Evolutionary conservation across 2,113 vertebrate species (phyloP), one percentile per base, ranked within the genome.

Genomic region (Toxostoma redivivum): DNA sequence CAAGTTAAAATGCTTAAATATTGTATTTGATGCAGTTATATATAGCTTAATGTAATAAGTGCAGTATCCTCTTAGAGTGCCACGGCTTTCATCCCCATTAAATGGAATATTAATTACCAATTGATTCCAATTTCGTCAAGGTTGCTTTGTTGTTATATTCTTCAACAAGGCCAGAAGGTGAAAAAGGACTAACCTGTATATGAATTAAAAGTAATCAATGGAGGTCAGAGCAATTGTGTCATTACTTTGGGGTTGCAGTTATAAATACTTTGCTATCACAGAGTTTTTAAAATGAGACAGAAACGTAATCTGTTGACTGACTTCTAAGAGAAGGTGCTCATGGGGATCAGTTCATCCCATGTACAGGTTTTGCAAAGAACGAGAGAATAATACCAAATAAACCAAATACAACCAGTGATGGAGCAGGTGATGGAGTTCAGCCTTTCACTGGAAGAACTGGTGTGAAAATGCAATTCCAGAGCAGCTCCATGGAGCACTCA

Each of bases 21-120:
- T 97, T 98, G 97, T 94, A 97, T 97, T 95, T 97, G 97, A 96
- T 37, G 84, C 95, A 88, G 94, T 94, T 95, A 95, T 96, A 95
- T 96, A 90, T 97, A 96, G 95, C 86, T 96, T 96, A 90, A 88
- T 77, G 84, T 65, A 91, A 28, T 87, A 97, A 94, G 35, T 72
- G 33, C 50, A 80, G 57, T 37, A 83, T 83, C 67, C 40, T 94
- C 53, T 76, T 61, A 51, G 84, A 92, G 60, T 11, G 25, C 79
- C 74, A 64, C 72, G 53, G 69, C 76, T 96, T 96, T 94, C 61
- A 88, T 94, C 86, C 87, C 69, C 37, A 22, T 78, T 93, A 86
- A 92, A 27, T 74, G 20, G 60, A 90, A 76, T 81, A 67, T 70
- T 86, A 88, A 94, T 94, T 90, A 92, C 65, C 71, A 69, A n/a